A percentile compares a stretch with the other conserved stretches of the same genome.
phyloP scores from a whole-genome alignment of 2,797 vertebrate genomes.

The Nasua narica region DNA sequence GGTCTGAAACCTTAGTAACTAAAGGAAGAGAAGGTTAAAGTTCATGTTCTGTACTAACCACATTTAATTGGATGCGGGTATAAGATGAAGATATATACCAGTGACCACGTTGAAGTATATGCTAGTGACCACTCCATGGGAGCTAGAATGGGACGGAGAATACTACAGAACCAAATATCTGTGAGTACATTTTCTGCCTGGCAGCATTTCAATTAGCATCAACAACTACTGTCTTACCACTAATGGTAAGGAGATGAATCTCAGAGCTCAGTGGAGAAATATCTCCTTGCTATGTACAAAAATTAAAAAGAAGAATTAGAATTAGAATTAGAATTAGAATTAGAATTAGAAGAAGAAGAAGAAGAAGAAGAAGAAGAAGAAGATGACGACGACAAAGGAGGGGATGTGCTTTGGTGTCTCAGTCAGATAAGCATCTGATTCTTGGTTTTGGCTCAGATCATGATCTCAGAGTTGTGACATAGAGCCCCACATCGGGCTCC shows the following conservation, averaged over 20 bases:
- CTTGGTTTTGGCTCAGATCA: not conserved
- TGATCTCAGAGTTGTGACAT: not conserved
- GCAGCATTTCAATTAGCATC: not conserved
- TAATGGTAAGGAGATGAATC: not conserved
- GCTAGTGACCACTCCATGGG: not conserved
- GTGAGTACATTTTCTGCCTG: not conserved
- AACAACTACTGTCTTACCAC: not conserved
- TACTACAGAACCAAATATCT: not conserved
- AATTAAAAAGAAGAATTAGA: not conserved
- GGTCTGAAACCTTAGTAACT: not conserved
- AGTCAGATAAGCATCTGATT: not conserved
- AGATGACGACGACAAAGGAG: fast-evolving
- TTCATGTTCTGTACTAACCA: not conserved
- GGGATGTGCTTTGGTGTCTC: not conserved
- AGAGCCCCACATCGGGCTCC: not conserved
- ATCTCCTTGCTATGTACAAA: not conserved
- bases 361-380: too few species aligned
- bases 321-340: too few species aligned
- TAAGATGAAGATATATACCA: not conserved
- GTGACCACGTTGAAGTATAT: not conserved
- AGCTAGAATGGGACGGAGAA: not conserved
- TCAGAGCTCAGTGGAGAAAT: not conserved
- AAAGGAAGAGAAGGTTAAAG: not conserved
- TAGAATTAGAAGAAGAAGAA: too few species aligned
- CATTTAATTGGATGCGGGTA: not conserved